A percentile compares a stretch with the other conserved stretches of the same genome.
Conservation (phyloP, 2,113 vertebrate genomes). For the Psittacula cyanocephala region DNA sequence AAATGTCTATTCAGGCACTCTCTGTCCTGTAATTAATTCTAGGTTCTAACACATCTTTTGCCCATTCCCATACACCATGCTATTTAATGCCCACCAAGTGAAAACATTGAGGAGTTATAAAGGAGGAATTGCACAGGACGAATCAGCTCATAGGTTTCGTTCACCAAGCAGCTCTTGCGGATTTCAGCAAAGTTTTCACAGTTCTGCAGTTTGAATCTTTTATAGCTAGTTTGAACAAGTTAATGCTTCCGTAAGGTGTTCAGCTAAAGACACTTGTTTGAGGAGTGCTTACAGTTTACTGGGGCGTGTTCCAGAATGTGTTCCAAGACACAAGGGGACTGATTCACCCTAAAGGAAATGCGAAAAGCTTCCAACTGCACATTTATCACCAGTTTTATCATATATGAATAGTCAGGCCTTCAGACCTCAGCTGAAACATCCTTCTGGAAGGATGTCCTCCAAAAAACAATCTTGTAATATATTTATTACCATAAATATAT, state of each 20-base stretch:
- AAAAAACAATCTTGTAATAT: background rate
- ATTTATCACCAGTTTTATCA: background rate
- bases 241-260: background rate
- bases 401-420: background rate
- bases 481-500: background rate
- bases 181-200: background rate
- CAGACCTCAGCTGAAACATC: background rate
- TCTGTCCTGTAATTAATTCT: background rate
- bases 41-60: background rate
- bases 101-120: background rate
- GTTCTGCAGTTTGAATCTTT: background rate
- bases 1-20: background rate
- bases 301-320: background rate
- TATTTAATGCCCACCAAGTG: background rate
- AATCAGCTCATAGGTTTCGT: background rate
- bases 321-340: background rate
- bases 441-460: background rate
- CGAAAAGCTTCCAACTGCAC: background rate
- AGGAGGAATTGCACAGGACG: background rate
- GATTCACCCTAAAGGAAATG: background rate
- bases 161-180: background rate
- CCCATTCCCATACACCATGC: background rate
- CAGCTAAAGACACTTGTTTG: background rate
- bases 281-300: background rate
- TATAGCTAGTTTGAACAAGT: background rate